Evolutionary conservation across 1,140 invertebrate genomes (phyloP).

Genomic region (Brachionus calyciflorus): DNA sequence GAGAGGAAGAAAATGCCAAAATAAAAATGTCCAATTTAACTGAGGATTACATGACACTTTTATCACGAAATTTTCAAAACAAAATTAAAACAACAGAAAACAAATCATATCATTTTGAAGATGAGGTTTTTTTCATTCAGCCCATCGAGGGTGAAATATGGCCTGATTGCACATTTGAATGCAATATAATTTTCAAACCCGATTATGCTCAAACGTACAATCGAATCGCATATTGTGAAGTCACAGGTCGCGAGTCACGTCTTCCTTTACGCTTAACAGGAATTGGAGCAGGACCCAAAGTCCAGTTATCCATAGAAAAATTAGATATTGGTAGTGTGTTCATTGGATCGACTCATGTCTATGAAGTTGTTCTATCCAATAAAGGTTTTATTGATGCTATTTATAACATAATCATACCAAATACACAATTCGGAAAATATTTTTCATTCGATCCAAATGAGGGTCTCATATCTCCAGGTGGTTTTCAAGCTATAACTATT

Average conservation of each 20-base stretch:
- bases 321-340: slow-evolving; percentile 61
- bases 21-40: slow-evolving; percentile 10
- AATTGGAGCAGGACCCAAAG: slow-evolving; percentile 58
- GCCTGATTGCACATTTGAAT: slow-evolving; percentile 57
- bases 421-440: slow-evolving; percentile 55
- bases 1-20: slow-evolving; percentile 39
- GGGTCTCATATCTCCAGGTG: slow-evolving; percentile 58
- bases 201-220: slow-evolving; percentile 57
- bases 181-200: slow-evolving; percentile 59
- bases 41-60: slow-evolving; percentile 47
- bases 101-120: slow-evolving; percentile 52
- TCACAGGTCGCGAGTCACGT: slow-evolving; percentile 58
- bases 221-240: slow-evolving; percentile 58
- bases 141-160: slow-evolving; percentile 61
- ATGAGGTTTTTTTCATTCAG: slow-evolving; percentile 59
- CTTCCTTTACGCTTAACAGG: slow-evolving; percentile 58
- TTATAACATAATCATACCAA: slow-evolving; percentile 54
- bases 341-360: slow-evolving; percentile 57
- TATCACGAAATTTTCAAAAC: slow-evolving; percentile 49
- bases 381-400: slow-evolving; percentile 61
- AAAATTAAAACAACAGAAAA: slow-evolving; percentile 54
- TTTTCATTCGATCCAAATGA: slow-evolving; percentile 59
- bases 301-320: slow-evolving; percentile 57
- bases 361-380: slow-evolving; percentile 60
- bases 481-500: slow-evolving; percentile 59